Evolutionary conservation across 2,888 invertebrate species (phyloP).

Genomic region (Nomada goodeniana): DNA sequence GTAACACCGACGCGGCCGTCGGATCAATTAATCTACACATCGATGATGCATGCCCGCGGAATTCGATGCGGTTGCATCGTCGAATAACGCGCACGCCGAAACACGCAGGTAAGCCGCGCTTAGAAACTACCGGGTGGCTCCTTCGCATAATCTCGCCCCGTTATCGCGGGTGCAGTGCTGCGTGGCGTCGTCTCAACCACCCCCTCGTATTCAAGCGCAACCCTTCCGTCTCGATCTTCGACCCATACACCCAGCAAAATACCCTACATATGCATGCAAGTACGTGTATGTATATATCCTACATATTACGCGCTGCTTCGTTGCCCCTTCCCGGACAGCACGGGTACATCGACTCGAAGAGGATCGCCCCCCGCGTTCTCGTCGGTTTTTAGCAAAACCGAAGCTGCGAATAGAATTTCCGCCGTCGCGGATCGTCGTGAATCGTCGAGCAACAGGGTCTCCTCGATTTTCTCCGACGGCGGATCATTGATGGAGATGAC

Average conservation of each 20-base stretch:
- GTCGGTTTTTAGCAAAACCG: too few species aligned
- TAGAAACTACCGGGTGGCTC: conserved; percentile 13
- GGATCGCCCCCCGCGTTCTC: too few species aligned
- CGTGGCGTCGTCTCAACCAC: neutral
- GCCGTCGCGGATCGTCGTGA: neutral
- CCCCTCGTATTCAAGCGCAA: neutral
- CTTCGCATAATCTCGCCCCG: conserved; percentile 28
- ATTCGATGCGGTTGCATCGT: neutral
- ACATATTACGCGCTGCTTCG: too few species aligned
- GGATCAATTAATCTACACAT: neutral
- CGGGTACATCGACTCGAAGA: too few species aligned
- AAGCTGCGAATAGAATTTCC: too few species aligned
- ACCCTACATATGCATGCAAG: too few species aligned
- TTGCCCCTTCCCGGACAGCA: too few species aligned
- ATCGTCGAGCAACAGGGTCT: conserved; percentile 20
- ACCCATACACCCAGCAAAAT: too few species aligned
- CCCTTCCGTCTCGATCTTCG: neutral
- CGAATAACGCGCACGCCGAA: neutral
- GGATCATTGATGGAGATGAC: conserved; percentile 63
- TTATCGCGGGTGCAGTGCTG: conserved; percentile 3
- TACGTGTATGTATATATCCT: too few species aligned
- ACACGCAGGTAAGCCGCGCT: conserved; percentile 18
- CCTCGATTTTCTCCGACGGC: conserved; percentile 48
- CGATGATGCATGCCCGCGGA: conserved; percentile 13
- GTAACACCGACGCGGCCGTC: too few species aligned